A percentile compares a stretch with the other conserved stretches of the same genome.
These are phyloP conservation scores for Paralichthys olivaceus DNA, from an alignment of 2,113 vertebrate genomes.

Conservation along the genomic window DNA sequence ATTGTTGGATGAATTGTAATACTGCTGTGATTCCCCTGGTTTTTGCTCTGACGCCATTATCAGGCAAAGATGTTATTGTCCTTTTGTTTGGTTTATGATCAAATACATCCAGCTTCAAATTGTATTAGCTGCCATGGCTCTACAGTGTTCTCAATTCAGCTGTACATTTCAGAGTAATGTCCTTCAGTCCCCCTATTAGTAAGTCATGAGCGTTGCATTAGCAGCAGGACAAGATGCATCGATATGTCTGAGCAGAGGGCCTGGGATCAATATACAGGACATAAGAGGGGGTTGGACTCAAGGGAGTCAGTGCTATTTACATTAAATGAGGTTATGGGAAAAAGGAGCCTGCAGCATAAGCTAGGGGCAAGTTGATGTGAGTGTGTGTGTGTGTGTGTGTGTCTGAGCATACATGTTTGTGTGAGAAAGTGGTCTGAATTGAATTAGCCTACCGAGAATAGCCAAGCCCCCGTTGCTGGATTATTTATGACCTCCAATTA, in stretches of 20 bases:
- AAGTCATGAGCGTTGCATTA: constrained; percentile 39
- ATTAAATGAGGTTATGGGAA: constrained; percentile 46
- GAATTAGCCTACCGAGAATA: constrained; percentile 65
- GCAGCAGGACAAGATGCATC: constrained; percentile 12
- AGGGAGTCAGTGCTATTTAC: constrained; percentile 62
- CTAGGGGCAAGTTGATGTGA: not conserved
- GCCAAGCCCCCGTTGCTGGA: constrained; percentile 29
- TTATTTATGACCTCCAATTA: constrained; percentile 62
- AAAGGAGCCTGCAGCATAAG: not conserved
- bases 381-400: not conserved
- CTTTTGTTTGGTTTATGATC: not conserved
- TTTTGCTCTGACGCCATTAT: too few relatives aligned
- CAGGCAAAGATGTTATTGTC: too few relatives aligned
- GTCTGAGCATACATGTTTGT: constrained; percentile 12
- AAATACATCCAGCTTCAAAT: not conserved
- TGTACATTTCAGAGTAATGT: not conserved
- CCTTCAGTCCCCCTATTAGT: constrained; percentile 13
- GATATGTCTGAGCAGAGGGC: constrained; percentile 31
- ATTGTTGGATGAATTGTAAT: too few relatives aligned
- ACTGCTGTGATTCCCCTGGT: too few relatives aligned
- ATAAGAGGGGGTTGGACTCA: constrained; percentile 22
- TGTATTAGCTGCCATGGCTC: not conserved
- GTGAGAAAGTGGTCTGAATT: constrained; percentile 51
- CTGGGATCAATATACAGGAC: constrained; percentile 58
- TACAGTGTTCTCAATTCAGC: constrained; percentile 17